Percentiles rank a stretch among this genome's conserved stretches.
Conservation (phyloP, 2,113 vertebrate genomes). For the Hippolais icterina region DNA sequence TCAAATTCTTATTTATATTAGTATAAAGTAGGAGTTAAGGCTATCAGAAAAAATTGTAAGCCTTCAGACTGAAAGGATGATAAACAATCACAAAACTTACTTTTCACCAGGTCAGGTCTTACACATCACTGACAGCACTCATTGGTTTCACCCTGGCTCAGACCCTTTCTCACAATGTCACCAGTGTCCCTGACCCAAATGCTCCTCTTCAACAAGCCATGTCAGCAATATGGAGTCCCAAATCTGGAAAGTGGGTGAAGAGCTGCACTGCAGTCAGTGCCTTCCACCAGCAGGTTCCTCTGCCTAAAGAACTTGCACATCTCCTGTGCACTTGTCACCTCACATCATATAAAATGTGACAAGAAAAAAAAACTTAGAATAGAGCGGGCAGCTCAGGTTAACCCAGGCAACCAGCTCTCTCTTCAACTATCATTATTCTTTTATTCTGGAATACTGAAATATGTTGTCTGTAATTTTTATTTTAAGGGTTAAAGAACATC, state of each 20-base stretch:
- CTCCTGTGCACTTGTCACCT: neutral
- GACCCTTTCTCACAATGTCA: neutral
- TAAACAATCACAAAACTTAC: neutral
- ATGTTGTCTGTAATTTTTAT: neutral
- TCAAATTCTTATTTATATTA: neutral
- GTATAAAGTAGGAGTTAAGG: neutral
- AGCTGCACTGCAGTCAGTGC: neutral
- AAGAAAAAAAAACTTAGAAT: neutral
- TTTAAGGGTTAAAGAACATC: slow-evolving; percentile 19
- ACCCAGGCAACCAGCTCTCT: neutral
- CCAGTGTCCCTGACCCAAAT: neutral
- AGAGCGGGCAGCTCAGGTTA: neutral
- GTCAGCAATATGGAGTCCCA: neutral
- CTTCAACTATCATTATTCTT: neutral
- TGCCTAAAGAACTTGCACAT: neutral
- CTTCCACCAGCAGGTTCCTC: neutral
- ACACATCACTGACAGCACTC: neutral
- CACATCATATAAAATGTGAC: neutral
- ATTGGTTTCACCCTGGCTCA: neutral
- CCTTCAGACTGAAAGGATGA: neutral
- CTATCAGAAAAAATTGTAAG: neutral
- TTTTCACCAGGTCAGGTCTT: neutral
- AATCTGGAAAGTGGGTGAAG: neutral
- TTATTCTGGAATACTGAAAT: neutral
- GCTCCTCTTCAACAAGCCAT: neutral